Evolutionary conservation across 1,140 invertebrate species (phyloP).

Genomic region (Macrobrachium nipponense): DNA sequence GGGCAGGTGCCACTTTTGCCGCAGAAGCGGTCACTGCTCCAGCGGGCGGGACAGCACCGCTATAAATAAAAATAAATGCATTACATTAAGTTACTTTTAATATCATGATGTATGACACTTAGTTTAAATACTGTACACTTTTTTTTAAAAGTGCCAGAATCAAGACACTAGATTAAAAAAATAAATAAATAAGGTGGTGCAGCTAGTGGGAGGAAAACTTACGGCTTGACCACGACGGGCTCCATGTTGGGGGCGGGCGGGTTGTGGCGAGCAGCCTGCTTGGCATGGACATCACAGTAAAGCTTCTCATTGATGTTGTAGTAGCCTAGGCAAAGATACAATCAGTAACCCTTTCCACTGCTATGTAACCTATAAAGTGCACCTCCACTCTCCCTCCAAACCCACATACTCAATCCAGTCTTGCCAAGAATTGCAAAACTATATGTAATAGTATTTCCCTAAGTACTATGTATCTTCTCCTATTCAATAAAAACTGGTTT

Average conservation of each 20-base stretch:
- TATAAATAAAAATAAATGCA: slow-evolving; percentile 65
- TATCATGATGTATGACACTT: not conserved
- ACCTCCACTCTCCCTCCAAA: too few species aligned
- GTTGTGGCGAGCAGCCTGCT: slow-evolving; percentile 85
- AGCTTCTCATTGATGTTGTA: slow-evolving; percentile 96
- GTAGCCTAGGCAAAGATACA: slow-evolving; percentile 74
- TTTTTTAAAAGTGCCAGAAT: not conserved
- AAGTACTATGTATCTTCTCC: too few species aligned
- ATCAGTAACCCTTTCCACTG: not conserved
- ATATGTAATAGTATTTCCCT: too few species aligned
- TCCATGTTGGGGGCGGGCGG: slow-evolving; percentile 80
- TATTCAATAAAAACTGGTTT: too few species aligned
- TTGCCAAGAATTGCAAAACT: too few species aligned
- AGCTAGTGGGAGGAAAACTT: slow-evolving; percentile 42
- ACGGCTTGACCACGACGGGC: slow-evolving; percentile 85
- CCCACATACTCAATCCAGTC: too few species aligned
- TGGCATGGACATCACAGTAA: slow-evolving; percentile 83
- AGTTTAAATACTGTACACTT: not conserved
- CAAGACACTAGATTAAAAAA: not conserved
- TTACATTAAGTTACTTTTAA: not conserved
- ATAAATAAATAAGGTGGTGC: not conserved
- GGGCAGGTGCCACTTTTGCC: slow-evolving; percentile 39
- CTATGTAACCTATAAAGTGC: too few species aligned
- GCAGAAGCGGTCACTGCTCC: slow-evolving; percentile 74
- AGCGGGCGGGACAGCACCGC: slow-evolving; percentile 75